These are phyloP conservation scores for Poecilia velifera DNA, from an alignment of 2,797 vertebrate genomes.

Conservation along the genomic window DNA sequence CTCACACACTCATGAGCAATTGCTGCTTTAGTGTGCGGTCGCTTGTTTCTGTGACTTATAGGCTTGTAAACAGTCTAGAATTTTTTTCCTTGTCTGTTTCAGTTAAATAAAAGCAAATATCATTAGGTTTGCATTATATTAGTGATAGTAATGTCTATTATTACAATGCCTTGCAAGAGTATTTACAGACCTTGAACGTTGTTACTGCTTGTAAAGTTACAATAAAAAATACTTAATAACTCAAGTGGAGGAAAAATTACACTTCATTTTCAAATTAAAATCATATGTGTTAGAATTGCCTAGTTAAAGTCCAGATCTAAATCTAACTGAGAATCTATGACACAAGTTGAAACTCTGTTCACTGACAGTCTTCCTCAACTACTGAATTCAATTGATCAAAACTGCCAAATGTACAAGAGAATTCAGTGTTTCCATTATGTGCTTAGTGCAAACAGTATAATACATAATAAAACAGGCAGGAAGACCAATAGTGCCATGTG, in stretches of 20 bases:
- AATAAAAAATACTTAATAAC: neutral
- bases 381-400: neutral
- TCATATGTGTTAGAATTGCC: neutral
- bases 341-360: neutral
- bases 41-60: constrained; percentile 36
- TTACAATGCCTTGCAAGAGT: neutral
- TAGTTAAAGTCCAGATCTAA: neutral
- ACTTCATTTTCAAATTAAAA: neutral
- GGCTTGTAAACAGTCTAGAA: constrained; percentile 48
- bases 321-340: neutral
- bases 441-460: no score
- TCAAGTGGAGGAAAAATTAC: neutral
- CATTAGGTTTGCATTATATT: constrained; percentile 22
- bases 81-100: constrained; percentile 39
- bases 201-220: neutral
- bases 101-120: constrained; percentile 29
- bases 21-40: constrained; percentile 25
- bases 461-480: no score
- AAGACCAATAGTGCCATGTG: neutral
- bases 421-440: no score
- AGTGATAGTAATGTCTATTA: constrained; percentile 4
- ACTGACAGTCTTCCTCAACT: neutral
- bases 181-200: neutral
- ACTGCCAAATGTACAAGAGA: no score
- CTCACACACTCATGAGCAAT: constrained; percentile 41